These are phyloP conservation scores for Sphecodes monilicornis DNA, from an alignment of 2,888 invertebrate genomes.

Conservation along the genomic window DNA sequence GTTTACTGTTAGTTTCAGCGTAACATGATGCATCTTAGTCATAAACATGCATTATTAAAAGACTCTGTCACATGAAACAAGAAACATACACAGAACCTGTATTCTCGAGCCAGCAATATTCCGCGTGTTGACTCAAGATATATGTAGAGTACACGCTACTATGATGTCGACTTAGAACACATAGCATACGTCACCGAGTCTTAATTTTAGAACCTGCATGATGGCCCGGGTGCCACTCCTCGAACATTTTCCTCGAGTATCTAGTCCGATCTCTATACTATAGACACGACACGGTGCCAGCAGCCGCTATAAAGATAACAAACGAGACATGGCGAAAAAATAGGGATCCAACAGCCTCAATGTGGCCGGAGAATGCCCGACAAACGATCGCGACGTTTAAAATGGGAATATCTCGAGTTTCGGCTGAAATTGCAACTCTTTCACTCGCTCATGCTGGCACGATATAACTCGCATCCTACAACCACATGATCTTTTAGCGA, in stretches of 20 bases:
- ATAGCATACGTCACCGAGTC: not conserved
- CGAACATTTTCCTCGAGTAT: constrained; percentile 12
- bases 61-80: not conserved
- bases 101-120: not conserved
- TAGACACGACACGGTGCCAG: constrained; percentile 32
- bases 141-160: not conserved
- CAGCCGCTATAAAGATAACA: constrained; percentile 67
- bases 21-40: not conserved
- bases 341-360: constrained; percentile 63
- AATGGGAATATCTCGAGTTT: constrained; percentile 41
- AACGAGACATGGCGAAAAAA: constrained; percentile 63
- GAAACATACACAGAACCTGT: not conserved
- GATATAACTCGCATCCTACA: not conserved
- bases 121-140: not conserved
- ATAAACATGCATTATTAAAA: not conserved
- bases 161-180: not conserved
- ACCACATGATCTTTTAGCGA: constrained; percentile 19
- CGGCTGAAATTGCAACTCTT: constrained; percentile 30
- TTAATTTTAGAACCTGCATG: constrained; percentile 63
- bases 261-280: constrained; percentile 41
- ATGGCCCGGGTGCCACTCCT: constrained; percentile 37
- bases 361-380: constrained; percentile 28
- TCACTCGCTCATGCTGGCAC: constrained; percentile 25
- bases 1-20: not conserved
- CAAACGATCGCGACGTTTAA: constrained; percentile 58